Evolutionary conservation across 1,140 invertebrate species (phyloP).

Genomic region (Copidosoma floridanum): DNA sequence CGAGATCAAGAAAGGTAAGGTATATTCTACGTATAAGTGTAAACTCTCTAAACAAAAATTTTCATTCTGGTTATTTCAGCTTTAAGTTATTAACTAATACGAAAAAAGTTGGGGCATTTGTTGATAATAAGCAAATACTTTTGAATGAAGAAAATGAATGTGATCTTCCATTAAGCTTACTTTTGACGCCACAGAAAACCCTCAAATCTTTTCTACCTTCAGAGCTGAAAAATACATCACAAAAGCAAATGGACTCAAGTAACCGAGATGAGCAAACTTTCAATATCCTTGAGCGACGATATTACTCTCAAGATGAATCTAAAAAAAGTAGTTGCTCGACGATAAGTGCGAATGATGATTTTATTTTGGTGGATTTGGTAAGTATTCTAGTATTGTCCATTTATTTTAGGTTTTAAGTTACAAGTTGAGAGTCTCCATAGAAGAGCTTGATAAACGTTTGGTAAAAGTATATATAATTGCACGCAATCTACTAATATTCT

Average conservation of each 20-base stretch:
- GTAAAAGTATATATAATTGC: too few relatives aligned
- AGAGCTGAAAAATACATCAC: slow-evolving; percentile 34
- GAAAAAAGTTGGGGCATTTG: slow-evolving; percentile 71
- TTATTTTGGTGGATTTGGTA: slow-evolving; percentile 76
- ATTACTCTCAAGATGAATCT: slow-evolving; percentile 51
- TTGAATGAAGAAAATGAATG: slow-evolving; percentile 61
- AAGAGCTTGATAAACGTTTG: too few relatives aligned
- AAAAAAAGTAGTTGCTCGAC: slow-evolving; percentile 58
- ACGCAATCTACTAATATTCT: too few relatives aligned
- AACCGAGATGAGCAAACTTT: slow-evolving; percentile 58
- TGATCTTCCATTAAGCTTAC: slow-evolving; percentile 68
- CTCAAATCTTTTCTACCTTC: slow-evolving; percentile 31
- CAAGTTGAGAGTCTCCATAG: too few relatives aligned
- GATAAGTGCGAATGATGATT: slow-evolving; percentile 65
- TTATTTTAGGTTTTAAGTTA: not conserved
- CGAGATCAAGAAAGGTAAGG: slow-evolving; percentile 63
- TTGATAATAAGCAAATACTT: slow-evolving; percentile 57
- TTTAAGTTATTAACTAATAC: slow-evolving; percentile 64
- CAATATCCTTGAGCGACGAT: too few relatives aligned
- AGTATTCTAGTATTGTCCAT: too few relatives aligned
- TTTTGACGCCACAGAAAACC: slow-evolving; percentile 57
- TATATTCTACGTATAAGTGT: slow-evolving; percentile 8
- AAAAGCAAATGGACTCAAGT: slow-evolving; percentile 44
- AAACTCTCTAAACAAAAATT: slow-evolving; percentile 10
- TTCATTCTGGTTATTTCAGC: slow-evolving; percentile 57